phyloP scores from a whole-genome alignment of 2,888 invertebrate species.

The Melangyna quadrimaculata region DNA sequence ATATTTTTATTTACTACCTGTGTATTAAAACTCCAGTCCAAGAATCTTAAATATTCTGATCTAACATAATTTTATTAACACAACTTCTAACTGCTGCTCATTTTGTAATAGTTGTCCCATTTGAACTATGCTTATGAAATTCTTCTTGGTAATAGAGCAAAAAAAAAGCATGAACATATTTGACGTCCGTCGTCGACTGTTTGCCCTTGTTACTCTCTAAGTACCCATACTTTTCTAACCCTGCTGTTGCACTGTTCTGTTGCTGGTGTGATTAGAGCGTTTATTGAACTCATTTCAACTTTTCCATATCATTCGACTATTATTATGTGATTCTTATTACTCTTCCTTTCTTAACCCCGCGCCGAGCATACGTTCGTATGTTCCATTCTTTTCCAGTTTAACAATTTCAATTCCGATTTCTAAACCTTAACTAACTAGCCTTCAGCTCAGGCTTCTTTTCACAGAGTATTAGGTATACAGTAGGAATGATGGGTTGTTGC shows the following conservation, averaged over 20 bases:
- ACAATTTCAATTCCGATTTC: slow-evolving; percentile 58
- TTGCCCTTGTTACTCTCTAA: slow-evolving; percentile 45
- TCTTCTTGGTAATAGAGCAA: slow-evolving; percentile 47
- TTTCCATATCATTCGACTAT: slow-evolving; percentile 5
- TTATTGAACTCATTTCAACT: slow-evolving; percentile 61
- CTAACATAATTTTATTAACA: background rate
- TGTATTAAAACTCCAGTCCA: no score
- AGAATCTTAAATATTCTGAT: no score
- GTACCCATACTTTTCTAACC: slow-evolving; percentile 4
- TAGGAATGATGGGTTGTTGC: slow-evolving; percentile 28
- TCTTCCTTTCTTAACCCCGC: background rate
- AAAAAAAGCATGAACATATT: slow-evolving; percentile 33
- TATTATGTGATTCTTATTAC: background rate
- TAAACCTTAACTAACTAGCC: slow-evolving; percentile 51
- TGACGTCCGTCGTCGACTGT: background rate
- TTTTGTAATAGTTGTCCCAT: background rate
- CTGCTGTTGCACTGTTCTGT: background rate
- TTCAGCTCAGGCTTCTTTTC: slow-evolving; percentile 21
- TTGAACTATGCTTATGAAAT: background rate
- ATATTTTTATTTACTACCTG: no score
- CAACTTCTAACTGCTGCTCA: background rate
- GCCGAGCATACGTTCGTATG: background rate
- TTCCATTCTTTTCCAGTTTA: slow-evolving; percentile 9
- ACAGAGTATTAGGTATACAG: background rate
- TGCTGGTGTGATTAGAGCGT: slow-evolving; percentile 35